These are phyloP conservation scores for Eptesicus fuscus DNA, from an alignment of 2,113 vertebrate genomes.

Conservation along the genomic window DNA sequence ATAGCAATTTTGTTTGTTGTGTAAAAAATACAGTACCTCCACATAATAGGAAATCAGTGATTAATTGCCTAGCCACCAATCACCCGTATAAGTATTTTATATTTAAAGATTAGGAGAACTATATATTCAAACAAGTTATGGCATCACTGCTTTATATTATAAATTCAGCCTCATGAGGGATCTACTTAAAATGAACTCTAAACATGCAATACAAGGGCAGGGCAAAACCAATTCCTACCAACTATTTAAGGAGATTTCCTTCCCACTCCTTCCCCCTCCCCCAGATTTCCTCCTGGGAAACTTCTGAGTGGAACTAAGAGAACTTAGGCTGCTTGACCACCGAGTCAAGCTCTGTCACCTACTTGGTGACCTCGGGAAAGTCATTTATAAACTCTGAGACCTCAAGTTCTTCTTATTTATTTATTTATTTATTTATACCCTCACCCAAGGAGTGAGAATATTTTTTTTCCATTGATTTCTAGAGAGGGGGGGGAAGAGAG, in stretches of 20 bases:
- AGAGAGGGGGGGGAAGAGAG: too few relatives aligned
- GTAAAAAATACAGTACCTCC: constrained; percentile 39
- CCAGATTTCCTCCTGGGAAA: not conserved
- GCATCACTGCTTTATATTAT: constrained; percentile 47
- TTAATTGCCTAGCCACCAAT: constrained; percentile 66
- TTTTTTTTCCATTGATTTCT: too few relatives aligned
- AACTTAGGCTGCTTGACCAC: not conserved
- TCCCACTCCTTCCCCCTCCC: too few relatives aligned
- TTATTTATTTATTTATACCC: too few relatives aligned
- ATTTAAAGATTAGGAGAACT: constrained; percentile 62
- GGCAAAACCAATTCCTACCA: not conserved
- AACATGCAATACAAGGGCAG: not conserved
- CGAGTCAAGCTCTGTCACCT: not conserved
- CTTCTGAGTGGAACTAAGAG: not conserved
- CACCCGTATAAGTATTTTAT: constrained; percentile 36
- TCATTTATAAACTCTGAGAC: not conserved
- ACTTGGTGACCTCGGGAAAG: not conserved
- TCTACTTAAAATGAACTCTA: constrained; percentile 53
- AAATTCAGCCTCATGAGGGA: constrained; percentile 27
- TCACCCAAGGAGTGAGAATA: too few relatives aligned
- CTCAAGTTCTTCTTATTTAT: not conserved
- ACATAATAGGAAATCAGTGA: constrained; percentile 61
- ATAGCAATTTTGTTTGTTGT: constrained; percentile 62
- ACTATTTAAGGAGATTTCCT: not conserved
- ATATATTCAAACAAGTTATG: constrained; percentile 74